Evolutionary conservation across 30 jellyfish, hydroid and myxozoan species (phyloP).

Genomic region (Cassiopea andromeda): DNA sequence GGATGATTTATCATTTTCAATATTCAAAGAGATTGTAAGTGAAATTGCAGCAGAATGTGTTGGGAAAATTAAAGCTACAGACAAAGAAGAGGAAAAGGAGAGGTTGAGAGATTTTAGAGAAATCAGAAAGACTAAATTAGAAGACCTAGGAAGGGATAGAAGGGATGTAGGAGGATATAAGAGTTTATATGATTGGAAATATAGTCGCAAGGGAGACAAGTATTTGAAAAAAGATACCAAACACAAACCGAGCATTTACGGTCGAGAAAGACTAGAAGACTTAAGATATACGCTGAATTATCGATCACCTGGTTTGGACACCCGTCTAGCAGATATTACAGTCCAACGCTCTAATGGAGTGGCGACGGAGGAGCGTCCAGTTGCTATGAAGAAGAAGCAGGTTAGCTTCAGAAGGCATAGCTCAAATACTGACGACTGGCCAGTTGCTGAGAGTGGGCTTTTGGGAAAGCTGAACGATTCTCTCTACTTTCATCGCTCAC

Average conservation of each 20-base stretch:
- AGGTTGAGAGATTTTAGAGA: background rate
- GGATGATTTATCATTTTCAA: constrained; percentile 65
- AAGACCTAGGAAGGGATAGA: background rate
- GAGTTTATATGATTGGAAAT: background rate
- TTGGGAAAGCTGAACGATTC: constrained; percentile 57
- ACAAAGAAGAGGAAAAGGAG: background rate
- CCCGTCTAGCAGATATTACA: background rate
- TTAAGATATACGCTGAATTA: background rate
- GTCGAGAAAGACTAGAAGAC: background rate
- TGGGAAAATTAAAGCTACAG: constrained; percentile 11
- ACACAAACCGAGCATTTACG: background rate
- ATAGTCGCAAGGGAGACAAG: background rate
- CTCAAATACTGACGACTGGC: background rate
- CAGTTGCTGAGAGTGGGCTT: background rate
- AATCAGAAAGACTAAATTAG: background rate
- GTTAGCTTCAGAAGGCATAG: constrained; percentile 1
- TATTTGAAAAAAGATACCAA: background rate
- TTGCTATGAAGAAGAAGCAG: background rate
- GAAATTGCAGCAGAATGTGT: constrained; percentile 42
- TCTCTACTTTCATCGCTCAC: constrained; percentile 55
- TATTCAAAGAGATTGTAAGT: constrained; percentile 55
- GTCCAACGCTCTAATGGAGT: background rate
- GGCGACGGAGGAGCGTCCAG: background rate
- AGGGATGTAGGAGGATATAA: background rate
- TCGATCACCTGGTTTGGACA: background rate